These are phyloP conservation scores for Silurus asotus DNA, from an alignment of 2,113 vertebrate genomes.

Conservation along the genomic window DNA sequence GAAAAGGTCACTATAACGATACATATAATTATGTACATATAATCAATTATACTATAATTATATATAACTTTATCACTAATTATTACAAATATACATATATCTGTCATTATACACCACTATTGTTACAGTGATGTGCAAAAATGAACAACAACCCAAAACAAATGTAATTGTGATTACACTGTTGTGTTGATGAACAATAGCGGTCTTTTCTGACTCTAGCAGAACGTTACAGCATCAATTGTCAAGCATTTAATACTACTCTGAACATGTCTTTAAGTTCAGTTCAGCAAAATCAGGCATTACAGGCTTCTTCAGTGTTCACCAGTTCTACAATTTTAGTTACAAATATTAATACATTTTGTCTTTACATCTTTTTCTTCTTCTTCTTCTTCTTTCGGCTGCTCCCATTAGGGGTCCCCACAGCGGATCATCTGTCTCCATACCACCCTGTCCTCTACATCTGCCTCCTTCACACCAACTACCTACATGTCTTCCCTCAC, in stretches of 20 bases:
- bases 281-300: neutral
- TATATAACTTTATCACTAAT: too few relatives aligned
- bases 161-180: neutral
- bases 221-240: neutral
- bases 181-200: neutral
- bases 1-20: neutral
- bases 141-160: neutral
- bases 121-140: neutral
- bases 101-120: too few relatives aligned
- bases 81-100: too few relatives aligned
- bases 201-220: neutral
- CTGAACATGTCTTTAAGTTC: neutral
- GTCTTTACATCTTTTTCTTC: too few relatives aligned
- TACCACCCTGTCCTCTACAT: too few relatives aligned
- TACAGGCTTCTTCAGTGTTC: neutral
- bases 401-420: too few relatives aligned
- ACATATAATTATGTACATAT: too few relatives aligned
- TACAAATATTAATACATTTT: neutral
- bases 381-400: too few relatives aligned
- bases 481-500: too few relatives aligned
- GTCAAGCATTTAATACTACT: neutral
- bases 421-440: too few relatives aligned
- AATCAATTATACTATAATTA: too few relatives aligned
- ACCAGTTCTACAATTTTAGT: neutral
- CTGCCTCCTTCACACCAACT: too few relatives aligned